A percentile compares a stretch with the other conserved stretches of the same genome.
phyloP scores from a whole-genome alignment of 2,797 vertebrate genomes.

The Phaenicophaeus curvirostris region DNA sequence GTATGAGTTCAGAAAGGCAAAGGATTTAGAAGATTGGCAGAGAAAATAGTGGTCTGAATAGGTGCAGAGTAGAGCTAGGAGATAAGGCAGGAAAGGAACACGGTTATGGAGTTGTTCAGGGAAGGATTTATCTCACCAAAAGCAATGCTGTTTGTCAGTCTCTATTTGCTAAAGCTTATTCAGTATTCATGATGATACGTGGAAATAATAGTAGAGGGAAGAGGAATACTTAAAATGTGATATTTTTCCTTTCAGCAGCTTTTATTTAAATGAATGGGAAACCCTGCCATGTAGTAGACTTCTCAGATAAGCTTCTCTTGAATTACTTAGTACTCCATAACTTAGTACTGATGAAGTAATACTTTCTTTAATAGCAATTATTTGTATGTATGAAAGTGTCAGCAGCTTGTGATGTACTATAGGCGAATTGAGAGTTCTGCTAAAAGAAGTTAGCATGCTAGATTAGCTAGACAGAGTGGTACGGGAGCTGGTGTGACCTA shows the following conservation, averaged over 20 bases:
- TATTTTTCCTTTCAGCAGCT: constrained; percentile 33
- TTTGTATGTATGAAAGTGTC: constrained; percentile 30
- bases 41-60: not conserved
- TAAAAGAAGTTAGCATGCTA: not conserved
- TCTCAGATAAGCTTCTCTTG: constrained; percentile 56
- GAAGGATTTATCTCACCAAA: constrained; percentile 33
- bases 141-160: not conserved
- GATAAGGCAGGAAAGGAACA: not conserved
- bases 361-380: constrained; percentile 48
- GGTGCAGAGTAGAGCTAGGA: not conserved
- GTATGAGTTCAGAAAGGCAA: not conserved
- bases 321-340: constrained; percentile 53
- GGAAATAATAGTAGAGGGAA: constrained; percentile 18
- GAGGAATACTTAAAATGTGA: not conserved
- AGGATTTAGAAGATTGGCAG: not conserved
- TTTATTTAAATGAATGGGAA: constrained; percentile 57
- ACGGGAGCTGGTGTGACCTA: constrained; percentile 38
- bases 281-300: constrained; percentile 48
- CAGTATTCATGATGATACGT: not conserved
- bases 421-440: not conserved
- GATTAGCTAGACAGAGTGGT: not conserved
- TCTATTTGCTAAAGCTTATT: constrained; percentile 8
- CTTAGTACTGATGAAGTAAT: constrained; percentile 16
- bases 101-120: not conserved
- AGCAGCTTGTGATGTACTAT: not conserved